These are phyloP conservation scores for Balearica regulorum DNA, from an alignment of 2,797 vertebrate species.

Conservation along the genomic window DNA sequence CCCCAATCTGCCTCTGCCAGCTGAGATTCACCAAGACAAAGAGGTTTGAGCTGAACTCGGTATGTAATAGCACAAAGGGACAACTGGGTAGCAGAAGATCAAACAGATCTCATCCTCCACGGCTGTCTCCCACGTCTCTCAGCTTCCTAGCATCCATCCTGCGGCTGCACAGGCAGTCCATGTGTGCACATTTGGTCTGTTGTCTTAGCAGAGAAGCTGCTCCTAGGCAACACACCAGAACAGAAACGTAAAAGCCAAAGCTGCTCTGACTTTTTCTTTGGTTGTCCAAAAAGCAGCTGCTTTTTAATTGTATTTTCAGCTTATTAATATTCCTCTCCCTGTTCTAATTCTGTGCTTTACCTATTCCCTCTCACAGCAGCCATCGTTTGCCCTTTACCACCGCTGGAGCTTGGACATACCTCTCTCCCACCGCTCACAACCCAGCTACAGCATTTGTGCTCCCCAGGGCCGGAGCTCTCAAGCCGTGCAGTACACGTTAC, in stretches of 20 bases:
- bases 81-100: background rate
- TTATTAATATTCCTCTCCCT: background rate
- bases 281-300: background rate
- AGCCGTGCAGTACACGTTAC: fast-evolving
- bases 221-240: background rate
- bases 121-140: fast-evolving
- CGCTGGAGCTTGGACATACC: background rate
- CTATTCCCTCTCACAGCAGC: background rate
- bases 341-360: background rate
- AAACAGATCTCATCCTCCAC: background rate
- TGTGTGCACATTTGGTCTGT: background rate
- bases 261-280: background rate
- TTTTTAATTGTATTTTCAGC: background rate
- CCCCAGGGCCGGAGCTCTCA: background rate
- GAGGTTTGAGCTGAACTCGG: background rate
- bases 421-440: background rate
- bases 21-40: background rate
- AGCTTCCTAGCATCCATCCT: background rate
- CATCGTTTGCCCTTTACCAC: background rate
- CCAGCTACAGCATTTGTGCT: background rate
- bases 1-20: background rate
- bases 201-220: background rate
- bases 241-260: background rate
- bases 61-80: background rate
- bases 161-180: background rate